Evolutionary conservation across 2,797 vertebrate species (phyloP), one percentile per base, ranked within the genome.

Genomic region (Acanthiza pusilla): DNA sequence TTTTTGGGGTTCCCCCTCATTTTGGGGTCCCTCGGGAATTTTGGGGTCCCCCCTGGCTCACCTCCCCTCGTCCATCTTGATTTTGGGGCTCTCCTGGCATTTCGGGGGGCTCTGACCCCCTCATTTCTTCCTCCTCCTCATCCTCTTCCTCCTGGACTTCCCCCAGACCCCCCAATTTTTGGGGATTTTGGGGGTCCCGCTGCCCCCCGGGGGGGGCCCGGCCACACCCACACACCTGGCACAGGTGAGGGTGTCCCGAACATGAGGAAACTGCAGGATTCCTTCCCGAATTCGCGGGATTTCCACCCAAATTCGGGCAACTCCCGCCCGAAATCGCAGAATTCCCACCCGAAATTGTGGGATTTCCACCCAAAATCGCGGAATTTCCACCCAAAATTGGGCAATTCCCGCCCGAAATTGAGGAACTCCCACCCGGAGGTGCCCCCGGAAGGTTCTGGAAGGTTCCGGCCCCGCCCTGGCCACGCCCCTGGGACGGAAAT

Each of bases 281-380:
- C 38, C 12, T 38, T 10, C 38, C 38, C 38, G 38, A 11, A 36
- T 25, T 16, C 1, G 10, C 4, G 15, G 9, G 15, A 23, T 16
- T 57, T 13, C 34, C 34, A 8, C 57, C 34, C 57, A 4, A 18
- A 58, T 6, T 1, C 1, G 25, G 0, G 5, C 23, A 11, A 18
- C 17, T 38, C 8, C 16, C 34, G 2, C 57, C 34, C 57, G 11
- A 11, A 40, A 19, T 10, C 1, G 25, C 1, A 5, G 16, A 19
- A 40, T 15, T 58, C 8, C 13, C 20, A 3, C 54, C 20, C 12
- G 8, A n/a, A n/a, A 21, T 10, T 9, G 12, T 3, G 14, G n/a
- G 3, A 57, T 34, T 57, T 14, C n/a, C 32, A 4, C 54, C 14
- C 22, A 9, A 57, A 34, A 7, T 8, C 3, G 32, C 3, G 4